phyloP scores from a whole-genome alignment of 64 coral and sea anemone genomes.

The Montipora efflorescens region DNA sequence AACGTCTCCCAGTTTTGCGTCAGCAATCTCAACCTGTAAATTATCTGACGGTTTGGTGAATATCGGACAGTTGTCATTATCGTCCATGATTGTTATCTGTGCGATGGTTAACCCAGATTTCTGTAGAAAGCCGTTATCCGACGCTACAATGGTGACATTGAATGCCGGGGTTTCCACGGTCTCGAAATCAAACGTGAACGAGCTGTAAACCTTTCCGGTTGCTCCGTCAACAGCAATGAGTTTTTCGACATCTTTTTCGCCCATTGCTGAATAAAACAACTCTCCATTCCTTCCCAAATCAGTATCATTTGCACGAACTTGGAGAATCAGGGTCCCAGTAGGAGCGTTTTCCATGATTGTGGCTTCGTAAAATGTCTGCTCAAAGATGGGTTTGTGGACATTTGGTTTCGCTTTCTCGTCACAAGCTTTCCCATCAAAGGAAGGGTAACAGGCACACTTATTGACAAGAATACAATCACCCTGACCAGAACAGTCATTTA shows the following conservation, averaged over 20 bases:
- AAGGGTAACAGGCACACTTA: slow-evolving; percentile 18
- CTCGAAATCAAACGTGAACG: slow-evolving; percentile 23
- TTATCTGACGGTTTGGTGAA: slow-evolving; percentile 29
- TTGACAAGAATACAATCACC: slow-evolving; percentile 48
- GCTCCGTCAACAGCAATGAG: slow-evolving; percentile 9
- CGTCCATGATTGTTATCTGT: slow-evolving; percentile 27
- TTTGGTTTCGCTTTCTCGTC: slow-evolving; percentile 40
- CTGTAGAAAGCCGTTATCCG: slow-evolving; percentile 46
- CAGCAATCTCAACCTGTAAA: slow-evolving; percentile 1
- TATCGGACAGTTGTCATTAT: slow-evolving; percentile 61
- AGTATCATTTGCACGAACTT: slow-evolving; percentile 74
- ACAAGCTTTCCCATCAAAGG: slow-evolving; percentile 38
- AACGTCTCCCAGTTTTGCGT: not conserved
- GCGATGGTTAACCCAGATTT: not conserved
- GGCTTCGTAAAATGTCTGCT: not conserved
- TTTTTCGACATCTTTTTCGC: not conserved
- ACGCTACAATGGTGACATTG: slow-evolving; percentile 28
- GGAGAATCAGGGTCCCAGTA: slow-evolving; percentile 28
- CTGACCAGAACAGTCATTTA: slow-evolving; percentile 36
- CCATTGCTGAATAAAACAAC: slow-evolving; percentile 58
- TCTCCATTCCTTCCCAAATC: slow-evolving; percentile 77
- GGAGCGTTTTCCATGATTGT: slow-evolving; percentile 42
- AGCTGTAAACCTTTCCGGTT: slow-evolving; percentile 30
- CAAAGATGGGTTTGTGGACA: slow-evolving; percentile 21
- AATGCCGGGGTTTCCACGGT: not conserved